Conservation (phyloP, 2,113 vertebrate genomes). For the Ochotona princeps region DNA sequence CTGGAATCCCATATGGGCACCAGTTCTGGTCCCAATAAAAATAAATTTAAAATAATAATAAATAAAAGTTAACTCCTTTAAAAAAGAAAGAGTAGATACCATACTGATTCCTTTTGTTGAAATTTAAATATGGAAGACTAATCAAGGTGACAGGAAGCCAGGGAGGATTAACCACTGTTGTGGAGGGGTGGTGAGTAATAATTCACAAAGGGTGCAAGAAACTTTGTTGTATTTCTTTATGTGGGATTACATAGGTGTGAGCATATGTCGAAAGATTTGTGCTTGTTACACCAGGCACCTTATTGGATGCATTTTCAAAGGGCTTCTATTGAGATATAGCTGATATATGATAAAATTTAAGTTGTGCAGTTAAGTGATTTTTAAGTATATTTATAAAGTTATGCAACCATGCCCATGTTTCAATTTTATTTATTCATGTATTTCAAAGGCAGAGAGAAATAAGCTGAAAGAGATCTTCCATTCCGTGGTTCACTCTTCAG, state of each 20-base stretch:
- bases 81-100: background rate
- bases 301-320: background rate
- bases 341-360: constrained; percentile 2
- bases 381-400: background rate
- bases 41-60: background rate
- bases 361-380: background rate
- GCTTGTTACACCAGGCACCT: background rate
- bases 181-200: background rate
- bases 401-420: background rate
- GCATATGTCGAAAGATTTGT: background rate
- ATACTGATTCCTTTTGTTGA: background rate
- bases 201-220: background rate
- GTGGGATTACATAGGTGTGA: background rate
- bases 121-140: background rate
- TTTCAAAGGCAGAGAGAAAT: too few relatives aligned
- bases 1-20: too few relatives aligned
- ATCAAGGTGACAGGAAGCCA: background rate
- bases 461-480: too few relatives aligned
- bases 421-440: too few relatives aligned
- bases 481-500: too few relatives aligned
- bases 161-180: background rate
- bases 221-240: background rate
- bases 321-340: background rate
- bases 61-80: too few relatives aligned
- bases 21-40: too few relatives aligned